phyloP scores from a whole-genome alignment of 2,113 vertebrate genomes.

The Glareola pratincola region DNA sequence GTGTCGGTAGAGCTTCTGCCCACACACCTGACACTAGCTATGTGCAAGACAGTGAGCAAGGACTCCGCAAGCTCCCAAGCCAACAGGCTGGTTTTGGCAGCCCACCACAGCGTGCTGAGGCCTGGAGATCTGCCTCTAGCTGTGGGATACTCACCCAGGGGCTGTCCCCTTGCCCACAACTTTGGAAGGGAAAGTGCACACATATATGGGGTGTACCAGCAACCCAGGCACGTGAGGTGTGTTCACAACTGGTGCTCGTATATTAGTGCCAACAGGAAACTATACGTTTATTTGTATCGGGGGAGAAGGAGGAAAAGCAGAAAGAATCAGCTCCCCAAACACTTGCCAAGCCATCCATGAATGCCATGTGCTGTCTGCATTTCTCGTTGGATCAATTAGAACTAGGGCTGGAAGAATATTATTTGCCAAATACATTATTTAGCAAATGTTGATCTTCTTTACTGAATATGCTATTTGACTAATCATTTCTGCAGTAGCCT shows the following conservation, averaged over 20 bases:
- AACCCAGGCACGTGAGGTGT: rapidly evolving
- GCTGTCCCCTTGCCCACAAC: background rate
- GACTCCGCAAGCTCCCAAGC: background rate
- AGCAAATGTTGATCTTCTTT: slow-evolving; percentile 22
- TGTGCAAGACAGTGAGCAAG: background rate
- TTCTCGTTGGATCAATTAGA: background rate
- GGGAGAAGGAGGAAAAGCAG: background rate
- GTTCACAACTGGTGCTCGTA: background rate
- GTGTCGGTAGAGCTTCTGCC: background rate
- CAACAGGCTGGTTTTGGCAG: rapidly evolving
- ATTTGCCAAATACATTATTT: slow-evolving; percentile 53
- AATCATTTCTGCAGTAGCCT: background rate
- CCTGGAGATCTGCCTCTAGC: background rate
- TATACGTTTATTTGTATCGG: rapidly evolving
- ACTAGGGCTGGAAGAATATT: background rate
- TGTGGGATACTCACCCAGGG: background rate
- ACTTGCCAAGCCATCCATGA: background rate
- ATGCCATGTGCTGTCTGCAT: background rate
- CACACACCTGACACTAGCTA: background rate
- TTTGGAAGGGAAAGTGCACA: background rate
- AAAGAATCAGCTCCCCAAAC: background rate
- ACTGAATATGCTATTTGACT: background rate
- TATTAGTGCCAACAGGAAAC: background rate
- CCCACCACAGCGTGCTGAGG: background rate
- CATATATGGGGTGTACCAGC: background rate